phyloP scores from a whole-genome alignment of 2,888 invertebrate species.

The Amblyteles armatorius region DNA sequence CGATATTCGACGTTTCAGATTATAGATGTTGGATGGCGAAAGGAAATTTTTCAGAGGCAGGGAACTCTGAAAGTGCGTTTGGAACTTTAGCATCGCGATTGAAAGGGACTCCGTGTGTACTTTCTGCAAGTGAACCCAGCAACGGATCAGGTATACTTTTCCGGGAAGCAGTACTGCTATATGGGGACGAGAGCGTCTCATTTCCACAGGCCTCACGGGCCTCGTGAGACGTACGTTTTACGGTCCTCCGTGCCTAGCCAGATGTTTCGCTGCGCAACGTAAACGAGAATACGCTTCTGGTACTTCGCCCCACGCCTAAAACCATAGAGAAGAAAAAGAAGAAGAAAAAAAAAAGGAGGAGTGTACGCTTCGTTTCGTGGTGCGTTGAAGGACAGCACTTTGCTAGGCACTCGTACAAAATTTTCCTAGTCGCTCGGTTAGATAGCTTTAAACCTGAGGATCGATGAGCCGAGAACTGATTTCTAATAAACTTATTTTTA shows the following conservation, averaged over 20 bases:
- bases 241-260: slow-evolving; percentile 39
- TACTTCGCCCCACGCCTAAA: neutral
- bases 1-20: neutral
- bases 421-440: neutral
- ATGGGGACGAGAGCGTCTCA: slow-evolving; percentile 21
- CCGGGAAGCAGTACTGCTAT: slow-evolving; percentile 56
- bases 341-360: neutral
- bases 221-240: slow-evolving; percentile 42
- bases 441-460: neutral
- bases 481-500: neutral
- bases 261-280: slow-evolving; percentile 47
- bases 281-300: slow-evolving; percentile 11
- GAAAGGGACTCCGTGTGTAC: slow-evolving; percentile 39
- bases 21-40: neutral
- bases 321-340: neutral
- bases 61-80: neutral
- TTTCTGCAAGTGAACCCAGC: slow-evolving; percentile 48
- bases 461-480: neutral
- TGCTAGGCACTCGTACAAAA: neutral
- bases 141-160: slow-evolving; percentile 67
- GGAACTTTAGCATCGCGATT: neutral
- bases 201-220: slow-evolving; percentile 47
- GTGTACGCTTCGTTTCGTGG: neutral
- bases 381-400: neutral
- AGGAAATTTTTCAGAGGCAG: neutral